Conservation (phyloP, 2,888 invertebrate genomes). For the Achlya flavicornis region DNA sequence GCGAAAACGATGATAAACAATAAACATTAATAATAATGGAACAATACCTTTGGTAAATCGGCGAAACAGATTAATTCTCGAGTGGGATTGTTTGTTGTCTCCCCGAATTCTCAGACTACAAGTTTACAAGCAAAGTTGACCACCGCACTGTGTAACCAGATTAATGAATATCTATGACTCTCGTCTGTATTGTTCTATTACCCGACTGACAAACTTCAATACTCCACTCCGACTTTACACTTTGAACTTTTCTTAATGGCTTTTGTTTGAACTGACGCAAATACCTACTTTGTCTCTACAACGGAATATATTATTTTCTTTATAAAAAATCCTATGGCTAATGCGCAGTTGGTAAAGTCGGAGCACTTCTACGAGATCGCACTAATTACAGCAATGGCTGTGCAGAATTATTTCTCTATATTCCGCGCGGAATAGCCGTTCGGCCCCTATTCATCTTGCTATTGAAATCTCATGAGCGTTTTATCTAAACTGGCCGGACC, state of each 20-base stretch:
- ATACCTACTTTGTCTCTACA: not conserved
- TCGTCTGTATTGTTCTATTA: conserved; percentile 46
- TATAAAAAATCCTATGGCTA: too few species aligned
- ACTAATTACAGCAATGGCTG: too few species aligned
- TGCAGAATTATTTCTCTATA: too few species aligned
- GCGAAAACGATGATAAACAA: not conserved
- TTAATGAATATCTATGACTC: conserved; percentile 67
- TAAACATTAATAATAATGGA: conserved; percentile 3
- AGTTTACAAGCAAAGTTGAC: conserved; percentile 57
- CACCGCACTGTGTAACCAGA: conserved; percentile 47
- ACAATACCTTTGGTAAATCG: conserved; percentile 26
- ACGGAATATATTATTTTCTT: not conserved
- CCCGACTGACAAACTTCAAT: conserved; percentile 44
- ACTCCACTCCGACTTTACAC: conserved; percentile 38
- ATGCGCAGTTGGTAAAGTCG: too few species aligned
- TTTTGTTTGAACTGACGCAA: not conserved
- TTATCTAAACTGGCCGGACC: too few species aligned
- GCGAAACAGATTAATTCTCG: conserved; percentile 38
- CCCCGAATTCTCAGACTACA: conserved; percentile 27
- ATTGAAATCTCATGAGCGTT: too few species aligned
- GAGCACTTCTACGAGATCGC: too few species aligned
- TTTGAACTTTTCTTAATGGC: conserved; percentile 35
- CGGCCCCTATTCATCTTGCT: too few species aligned
- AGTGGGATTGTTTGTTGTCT: conserved; percentile 31
- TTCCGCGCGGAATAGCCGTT: too few species aligned